Base-by-base conservation (phyloP, 2,888 invertebrate species). In the Dryadula phaetusa region DNA sequence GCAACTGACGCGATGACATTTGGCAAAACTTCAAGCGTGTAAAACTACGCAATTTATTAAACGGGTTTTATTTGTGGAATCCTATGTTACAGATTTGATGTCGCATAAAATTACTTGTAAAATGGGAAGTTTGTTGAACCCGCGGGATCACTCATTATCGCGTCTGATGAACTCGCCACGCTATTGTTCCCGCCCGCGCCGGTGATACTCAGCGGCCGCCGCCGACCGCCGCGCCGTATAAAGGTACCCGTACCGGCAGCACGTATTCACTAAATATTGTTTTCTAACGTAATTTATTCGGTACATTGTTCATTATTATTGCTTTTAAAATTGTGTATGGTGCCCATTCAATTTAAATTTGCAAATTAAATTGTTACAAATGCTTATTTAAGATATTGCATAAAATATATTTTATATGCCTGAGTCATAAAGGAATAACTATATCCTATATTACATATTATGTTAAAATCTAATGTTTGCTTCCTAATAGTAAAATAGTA, bases 121-220 rank as follows among this genome's bases (percentile, higher is more conserved):
- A 90, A 88, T 84, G 76, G 83, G 79, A 78, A 87, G 92, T 90
- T 90, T 88, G 81, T 90, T 91, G 92, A 91, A 89, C 92, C 86
- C 85, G 81, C 82, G 85, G 88, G 88, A 87, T 86, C 83, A 85
- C 86, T 88, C 86, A 91, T 91, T 90, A 90, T 89, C 86, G 86
- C 84, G 88, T 85, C 79, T 90, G 87, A 88, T 87, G 90, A 88
- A 89, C 90, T 85, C 86, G 84, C 82, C 82, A 82, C 78, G 82
- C 85, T 82, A 88, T 90, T 90, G 90, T 90, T 87, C 82, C 84
- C 75, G 83, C 22, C 76, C 72, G 80, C 74, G 69, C 67, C 67
- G 66, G 78, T 81, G 79, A 81, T 82, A 82, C 81, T 77, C 75
- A 32, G 28, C 42, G 60, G 44, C 44, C 60, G 78, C 79, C 76